These are phyloP conservation scores for Phocides pigmalion DNA, from an alignment of 1,140 invertebrate species.

Conservation along the genomic window DNA sequence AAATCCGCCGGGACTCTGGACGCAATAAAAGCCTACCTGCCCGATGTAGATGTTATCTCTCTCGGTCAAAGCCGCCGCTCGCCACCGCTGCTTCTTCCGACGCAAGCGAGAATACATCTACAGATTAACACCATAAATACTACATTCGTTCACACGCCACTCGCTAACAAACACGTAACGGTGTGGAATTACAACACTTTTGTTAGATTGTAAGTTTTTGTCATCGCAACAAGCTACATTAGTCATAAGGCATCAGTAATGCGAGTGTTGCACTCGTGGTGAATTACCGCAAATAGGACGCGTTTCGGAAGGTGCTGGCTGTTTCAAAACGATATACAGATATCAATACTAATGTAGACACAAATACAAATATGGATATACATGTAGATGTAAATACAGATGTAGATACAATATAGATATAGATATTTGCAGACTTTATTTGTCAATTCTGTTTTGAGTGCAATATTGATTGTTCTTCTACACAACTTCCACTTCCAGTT, in stretches of 20 bases:
- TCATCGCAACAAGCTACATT: slow-evolving; percentile 62
- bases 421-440: no score
- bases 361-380: no score
- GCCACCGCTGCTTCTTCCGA: slow-evolving; percentile 26
- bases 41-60: slow-evolving; percentile 73
- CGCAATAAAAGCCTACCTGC: slow-evolving; percentile 77
- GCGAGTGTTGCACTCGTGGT: slow-evolving; percentile 21
- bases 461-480: no score
- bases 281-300: slow-evolving; percentile 25
- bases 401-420: no score
- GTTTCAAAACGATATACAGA: slow-evolving; percentile 2
- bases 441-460: no score
- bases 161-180: slow-evolving; percentile 57
- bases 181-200: slow-evolving; percentile 74
- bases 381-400: no score
- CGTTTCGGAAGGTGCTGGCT: slow-evolving; percentile 17
- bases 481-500: no score
- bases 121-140: background rate
- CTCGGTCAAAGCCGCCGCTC: slow-evolving; percentile 70
- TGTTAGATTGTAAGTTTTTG: slow-evolving; percentile 73
- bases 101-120: background rate
- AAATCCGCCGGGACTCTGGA: slow-evolving; percentile 42
- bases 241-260: slow-evolving; percentile 50
- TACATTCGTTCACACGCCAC: background rate
- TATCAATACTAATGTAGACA: no score